phyloP scores from a whole-genome alignment of 2,888 invertebrate species.

The Teleiodes luculella region DNA sequence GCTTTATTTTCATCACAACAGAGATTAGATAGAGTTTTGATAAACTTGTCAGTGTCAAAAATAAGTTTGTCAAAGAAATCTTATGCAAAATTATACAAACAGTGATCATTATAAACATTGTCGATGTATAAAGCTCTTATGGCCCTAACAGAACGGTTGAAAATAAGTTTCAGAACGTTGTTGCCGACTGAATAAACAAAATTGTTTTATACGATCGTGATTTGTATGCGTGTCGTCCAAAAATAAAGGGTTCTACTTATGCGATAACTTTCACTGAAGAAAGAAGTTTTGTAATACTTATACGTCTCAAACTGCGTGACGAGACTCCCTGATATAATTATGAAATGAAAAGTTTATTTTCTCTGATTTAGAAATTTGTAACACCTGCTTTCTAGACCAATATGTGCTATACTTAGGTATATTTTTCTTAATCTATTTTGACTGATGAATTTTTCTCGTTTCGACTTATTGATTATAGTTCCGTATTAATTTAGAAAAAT shows the following conservation, averaged over 20 bases:
- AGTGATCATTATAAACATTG: background rate
- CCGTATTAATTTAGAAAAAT: no score
- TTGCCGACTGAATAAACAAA: background rate
- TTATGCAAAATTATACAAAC: background rate
- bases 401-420: no score
- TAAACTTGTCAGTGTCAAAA: background rate
- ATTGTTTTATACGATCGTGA: constrained; percentile 12
- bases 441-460: no score
- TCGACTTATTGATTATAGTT: no score
- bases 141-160: no score
- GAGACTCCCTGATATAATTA: constrained; percentile 2
- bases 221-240: constrained; percentile 17
- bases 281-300: constrained; percentile 12
- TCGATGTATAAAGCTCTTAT: no score
- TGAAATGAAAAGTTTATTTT: constrained; percentile 4
- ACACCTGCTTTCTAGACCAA: background rate
- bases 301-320: constrained; percentile 12
- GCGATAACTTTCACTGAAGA: constrained; percentile 20
- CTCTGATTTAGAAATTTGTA: background rate
- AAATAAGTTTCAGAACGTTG: background rate
- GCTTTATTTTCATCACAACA: background rate
- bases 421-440: no score
- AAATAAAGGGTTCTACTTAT: constrained; percentile 17
- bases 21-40: no score
- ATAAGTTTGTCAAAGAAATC: background rate